Conservation (phyloP, 2,888 invertebrate species). For the Petrolisthes cinctipes region DNA sequence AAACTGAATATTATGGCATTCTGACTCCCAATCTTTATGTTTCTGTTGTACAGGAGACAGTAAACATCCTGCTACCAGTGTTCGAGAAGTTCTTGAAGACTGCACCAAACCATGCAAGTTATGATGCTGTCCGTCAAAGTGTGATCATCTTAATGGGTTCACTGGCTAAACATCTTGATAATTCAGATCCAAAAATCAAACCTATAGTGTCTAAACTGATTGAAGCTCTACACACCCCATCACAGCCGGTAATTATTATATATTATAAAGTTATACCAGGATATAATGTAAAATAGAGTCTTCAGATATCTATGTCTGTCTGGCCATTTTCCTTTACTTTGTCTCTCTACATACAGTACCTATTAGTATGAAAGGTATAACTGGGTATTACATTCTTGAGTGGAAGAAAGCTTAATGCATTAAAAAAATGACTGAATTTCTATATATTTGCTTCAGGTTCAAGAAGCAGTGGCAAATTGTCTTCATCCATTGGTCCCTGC, state of each 20-base stretch:
- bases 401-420: too few relatives aligned
- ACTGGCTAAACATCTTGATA: slow-evolving; percentile 93
- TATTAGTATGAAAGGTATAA: too few relatives aligned
- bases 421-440: too few relatives aligned
- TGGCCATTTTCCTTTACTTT: not conserved
- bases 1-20: not conserved
- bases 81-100: slow-evolving; percentile 94
- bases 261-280: not conserved
- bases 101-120: slow-evolving; percentile 89
- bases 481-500: slow-evolving; percentile 93
- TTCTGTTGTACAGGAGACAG: slow-evolving; percentile 70
- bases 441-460: slow-evolving; percentile 78
- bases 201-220: slow-evolving; percentile 94
- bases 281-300: not conserved
- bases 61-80: slow-evolving; percentile 83
- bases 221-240: slow-evolving; percentile 93
- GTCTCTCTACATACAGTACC: not conserved
- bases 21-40: slow-evolving; percentile 7
- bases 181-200: slow-evolving; percentile 87
- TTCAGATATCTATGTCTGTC: not conserved
- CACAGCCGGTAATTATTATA: slow-evolving; percentile 74
- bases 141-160: slow-evolving; percentile 98
- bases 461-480: slow-evolving; percentile 97
- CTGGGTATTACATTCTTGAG: too few relatives aligned
- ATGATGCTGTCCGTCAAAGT: slow-evolving; percentile 93